These are phyloP conservation scores for Eupleurogrammus muticus DNA, from an alignment of 2,797 vertebrate genomes.

Conservation along the genomic window DNA sequence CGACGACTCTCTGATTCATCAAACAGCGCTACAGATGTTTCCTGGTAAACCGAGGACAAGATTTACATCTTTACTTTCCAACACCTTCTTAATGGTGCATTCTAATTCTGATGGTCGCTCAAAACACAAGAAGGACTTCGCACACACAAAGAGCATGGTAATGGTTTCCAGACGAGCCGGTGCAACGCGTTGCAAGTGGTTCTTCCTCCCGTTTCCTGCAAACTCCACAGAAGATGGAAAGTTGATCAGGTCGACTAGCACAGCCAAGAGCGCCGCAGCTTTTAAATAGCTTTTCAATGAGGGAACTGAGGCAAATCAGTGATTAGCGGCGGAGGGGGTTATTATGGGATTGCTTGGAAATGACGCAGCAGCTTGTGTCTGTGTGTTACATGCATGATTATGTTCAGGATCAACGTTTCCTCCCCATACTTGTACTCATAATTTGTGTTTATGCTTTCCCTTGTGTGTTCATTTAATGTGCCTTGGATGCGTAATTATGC, in stretches of 20 bases:
- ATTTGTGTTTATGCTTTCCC: conserved; percentile 56
- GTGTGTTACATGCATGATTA: conserved; percentile 28
- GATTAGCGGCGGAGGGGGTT: conserved; percentile 35
- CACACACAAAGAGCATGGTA: neutral
- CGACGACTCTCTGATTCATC: neutral
- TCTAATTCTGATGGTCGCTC: neutral
- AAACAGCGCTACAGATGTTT: neutral
- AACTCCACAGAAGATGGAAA: conserved; percentile 24
- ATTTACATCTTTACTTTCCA: neutral
- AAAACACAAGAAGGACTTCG: neutral
- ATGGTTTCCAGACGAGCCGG: conserved; percentile 6
- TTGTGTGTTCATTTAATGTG: conserved; percentile 23
- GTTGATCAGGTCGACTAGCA: conserved; percentile 20
- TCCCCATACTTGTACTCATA: conserved; percentile 41
- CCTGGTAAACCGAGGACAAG: neutral
- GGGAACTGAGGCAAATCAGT: conserved; percentile 41
- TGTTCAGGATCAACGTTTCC: conserved; percentile 39
- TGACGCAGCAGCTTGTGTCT: conserved; percentile 41
- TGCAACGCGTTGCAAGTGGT: conserved; percentile 46
- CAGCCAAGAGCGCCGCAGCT: conserved; percentile 27
- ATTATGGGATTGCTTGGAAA: conserved; percentile 53
- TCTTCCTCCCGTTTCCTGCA: conserved; percentile 31
- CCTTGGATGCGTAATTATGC: conserved; percentile 45
- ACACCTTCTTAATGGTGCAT: neutral
- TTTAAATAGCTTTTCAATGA: conserved; percentile 45